Conservation (phyloP, 2,888 invertebrate species). For the Polyploca ridens region DNA sequence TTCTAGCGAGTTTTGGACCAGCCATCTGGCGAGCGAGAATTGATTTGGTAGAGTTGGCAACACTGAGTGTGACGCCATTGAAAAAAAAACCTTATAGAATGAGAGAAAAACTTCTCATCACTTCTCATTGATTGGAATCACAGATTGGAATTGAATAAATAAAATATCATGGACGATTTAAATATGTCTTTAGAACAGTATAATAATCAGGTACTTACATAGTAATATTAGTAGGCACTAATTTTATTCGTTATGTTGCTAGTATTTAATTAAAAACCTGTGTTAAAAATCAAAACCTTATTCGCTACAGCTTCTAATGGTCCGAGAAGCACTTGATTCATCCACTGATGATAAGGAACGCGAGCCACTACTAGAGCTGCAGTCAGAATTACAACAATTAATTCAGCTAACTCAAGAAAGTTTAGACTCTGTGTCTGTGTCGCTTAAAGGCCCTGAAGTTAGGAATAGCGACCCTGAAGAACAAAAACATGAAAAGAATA, state of each 20-base stretch:
- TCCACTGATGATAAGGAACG: constrained; percentile 77
- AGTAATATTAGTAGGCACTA: too few relatives aligned
- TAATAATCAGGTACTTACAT: constrained; percentile 65
- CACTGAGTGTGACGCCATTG: too few relatives aligned
- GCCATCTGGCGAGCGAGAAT: too few relatives aligned
- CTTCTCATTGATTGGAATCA: too few relatives aligned
- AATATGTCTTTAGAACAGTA: constrained; percentile 67
- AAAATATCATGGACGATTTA: constrained; percentile 61
- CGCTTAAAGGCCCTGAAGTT: constrained; percentile 28
- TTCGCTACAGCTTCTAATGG: constrained; percentile 83
- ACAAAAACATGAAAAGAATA: constrained; percentile 37
- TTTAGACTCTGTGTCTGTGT: constrained; percentile 62
- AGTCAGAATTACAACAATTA: constrained; percentile 87
- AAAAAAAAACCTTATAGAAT: too few relatives aligned
- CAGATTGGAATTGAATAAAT: too few relatives aligned
- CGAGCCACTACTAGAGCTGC: constrained; percentile 84
- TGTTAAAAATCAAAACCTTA: neutral
- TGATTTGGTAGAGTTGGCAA: too few relatives aligned
- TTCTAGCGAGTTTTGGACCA: too few relatives aligned
- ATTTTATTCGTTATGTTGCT: neutral
- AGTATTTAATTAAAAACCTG: neutral
- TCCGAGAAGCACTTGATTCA: constrained; percentile 83
- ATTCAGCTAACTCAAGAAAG: constrained; percentile 88
- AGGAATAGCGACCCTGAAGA: constrained; percentile 14
- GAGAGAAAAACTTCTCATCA: too few relatives aligned